Conservation (phyloP, 2,888 invertebrate genomes). For the Morinoia aosen region DNA sequence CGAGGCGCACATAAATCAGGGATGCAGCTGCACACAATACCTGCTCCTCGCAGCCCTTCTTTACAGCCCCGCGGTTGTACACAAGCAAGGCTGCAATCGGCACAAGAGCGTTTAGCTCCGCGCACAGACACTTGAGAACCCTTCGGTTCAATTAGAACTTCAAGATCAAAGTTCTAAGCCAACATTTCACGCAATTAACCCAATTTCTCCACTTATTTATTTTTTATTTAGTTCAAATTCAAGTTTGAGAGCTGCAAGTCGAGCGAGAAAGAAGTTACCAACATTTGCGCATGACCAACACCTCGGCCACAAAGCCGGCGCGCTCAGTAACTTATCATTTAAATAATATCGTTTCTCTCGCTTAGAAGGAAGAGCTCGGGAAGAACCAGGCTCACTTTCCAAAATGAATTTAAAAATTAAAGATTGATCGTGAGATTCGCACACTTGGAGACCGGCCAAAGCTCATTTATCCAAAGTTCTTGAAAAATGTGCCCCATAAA, state of each 20-base stretch:
- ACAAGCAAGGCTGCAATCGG: background rate
- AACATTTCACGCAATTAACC: background rate
- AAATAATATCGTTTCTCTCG: background rate
- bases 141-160: background rate
- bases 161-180: background rate
- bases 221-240: too few relatives aligned
- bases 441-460: conserved; percentile 12
- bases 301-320: background rate
- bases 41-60: background rate
- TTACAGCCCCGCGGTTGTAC: background rate
- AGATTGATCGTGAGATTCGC: conserved; percentile 17
- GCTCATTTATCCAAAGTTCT: conserved; percentile 4
- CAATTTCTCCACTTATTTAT: background rate
- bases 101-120: background rate
- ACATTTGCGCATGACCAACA: background rate
- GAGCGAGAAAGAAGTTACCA: background rate
- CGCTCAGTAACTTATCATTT: background rate
- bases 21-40: background rate
- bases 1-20: background rate
- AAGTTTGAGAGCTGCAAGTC: background rate
- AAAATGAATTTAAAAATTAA: background rate
- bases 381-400: background rate
- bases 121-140: background rate
- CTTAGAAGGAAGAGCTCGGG: background rate
- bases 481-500: conserved; percentile 3